These are phyloP conservation scores for Asobara japonica DNA, from an alignment of 1,140 invertebrate species.

Conservation along the genomic window DNA sequence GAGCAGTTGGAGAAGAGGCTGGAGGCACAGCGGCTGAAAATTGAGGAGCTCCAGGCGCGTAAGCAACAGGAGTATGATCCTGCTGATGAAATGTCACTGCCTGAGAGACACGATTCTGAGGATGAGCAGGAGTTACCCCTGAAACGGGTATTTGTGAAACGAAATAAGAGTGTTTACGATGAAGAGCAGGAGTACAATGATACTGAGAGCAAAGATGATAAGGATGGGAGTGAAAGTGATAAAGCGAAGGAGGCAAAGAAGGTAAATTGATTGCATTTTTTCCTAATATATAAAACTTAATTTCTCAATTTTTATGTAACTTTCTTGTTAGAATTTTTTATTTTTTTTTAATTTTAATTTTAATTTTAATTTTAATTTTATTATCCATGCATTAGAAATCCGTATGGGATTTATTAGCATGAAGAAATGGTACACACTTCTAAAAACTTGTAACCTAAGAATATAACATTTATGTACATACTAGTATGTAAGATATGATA, in stretches of 20 bases:
- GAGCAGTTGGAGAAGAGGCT: slow-evolving; percentile 59
- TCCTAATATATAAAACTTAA: no score
- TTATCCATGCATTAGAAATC: no score
- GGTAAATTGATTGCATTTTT: no score
- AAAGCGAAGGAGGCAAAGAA: not conserved
- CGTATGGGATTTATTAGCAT: no score
- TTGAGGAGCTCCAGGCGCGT: slow-evolving; percentile 59
- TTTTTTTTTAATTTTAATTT: no score
- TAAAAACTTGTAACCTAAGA: no score
- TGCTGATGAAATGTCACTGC: slow-evolving; percentile 57
- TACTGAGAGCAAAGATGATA: not conserved
- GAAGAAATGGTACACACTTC: no score
- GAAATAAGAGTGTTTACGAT: slow-evolving; percentile 64
- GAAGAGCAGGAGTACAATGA: slow-evolving; percentile 62
- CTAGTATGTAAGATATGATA: no score
- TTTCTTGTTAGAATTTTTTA: no score
- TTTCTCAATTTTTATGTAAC: no score
- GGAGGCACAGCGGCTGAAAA: slow-evolving; percentile 62
- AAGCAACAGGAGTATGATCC: slow-evolving; percentile 60
- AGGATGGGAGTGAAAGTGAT: not conserved
- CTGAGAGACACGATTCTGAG: slow-evolving; percentile 63
- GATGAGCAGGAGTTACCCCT: slow-evolving; percentile 63
- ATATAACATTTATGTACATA: slow-evolving; percentile 51
- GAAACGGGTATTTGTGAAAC: slow-evolving; percentile 63
- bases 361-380: no score